Conservation (phyloP, 30 jellyfish, hydroid and myxozoan genomes). For the Hydractinia symbiolongicarpus region DNA sequence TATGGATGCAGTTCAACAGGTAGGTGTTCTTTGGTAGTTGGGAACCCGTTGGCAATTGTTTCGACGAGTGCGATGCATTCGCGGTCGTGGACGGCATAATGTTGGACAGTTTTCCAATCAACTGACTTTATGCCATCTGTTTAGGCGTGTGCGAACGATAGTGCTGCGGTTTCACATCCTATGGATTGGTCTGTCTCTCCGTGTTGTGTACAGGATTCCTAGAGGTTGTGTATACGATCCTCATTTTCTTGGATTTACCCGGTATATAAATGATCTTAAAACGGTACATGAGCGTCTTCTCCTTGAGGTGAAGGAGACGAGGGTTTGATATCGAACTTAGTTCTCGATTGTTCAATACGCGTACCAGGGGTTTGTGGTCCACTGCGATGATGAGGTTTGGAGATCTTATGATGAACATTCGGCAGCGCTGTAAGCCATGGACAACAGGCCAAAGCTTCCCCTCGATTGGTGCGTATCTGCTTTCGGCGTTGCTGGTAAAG, state of each 20-base stretch:
- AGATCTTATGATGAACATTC: slow-evolving; percentile 25
- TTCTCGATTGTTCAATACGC: slow-evolving; percentile 33
- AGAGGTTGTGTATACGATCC: too few species aligned
- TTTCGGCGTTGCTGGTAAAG: slow-evolving; percentile 40
- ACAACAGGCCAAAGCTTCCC: slow-evolving; percentile 52
- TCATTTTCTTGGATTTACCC: slow-evolving; percentile 27
- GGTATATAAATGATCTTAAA: slow-evolving; percentile 35
- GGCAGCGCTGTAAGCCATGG: slow-evolving; percentile 39
- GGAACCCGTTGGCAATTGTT: too few species aligned
- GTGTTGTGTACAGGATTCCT: too few species aligned
- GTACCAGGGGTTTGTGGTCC: slow-evolving; percentile 43
- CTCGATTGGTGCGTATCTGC: slow-evolving; percentile 53
- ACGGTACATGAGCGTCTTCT: slow-evolving; percentile 37
- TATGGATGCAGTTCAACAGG: slow-evolving; percentile 8
- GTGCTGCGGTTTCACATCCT: too few species aligned
- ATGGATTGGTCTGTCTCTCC: too few species aligned
- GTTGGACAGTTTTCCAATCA: slow-evolving; percentile 17
- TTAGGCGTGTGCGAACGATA: too few species aligned
- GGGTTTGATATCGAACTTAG: slow-evolving; percentile 39
- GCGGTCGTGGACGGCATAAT: slow-evolving; percentile 14
- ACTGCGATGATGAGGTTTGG: too few species aligned
- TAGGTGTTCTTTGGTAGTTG: slow-evolving; percentile 17
- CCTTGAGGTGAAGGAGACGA: slow-evolving; percentile 25
- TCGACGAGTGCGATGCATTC: not conserved
- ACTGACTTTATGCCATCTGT: too few species aligned